A percentile compares a stretch with the other conserved stretches of the same genome.
phyloP scores from a whole-genome alignment of 2,888 invertebrate genomes.

The Spatulosminthurus flaviceps region DNA sequence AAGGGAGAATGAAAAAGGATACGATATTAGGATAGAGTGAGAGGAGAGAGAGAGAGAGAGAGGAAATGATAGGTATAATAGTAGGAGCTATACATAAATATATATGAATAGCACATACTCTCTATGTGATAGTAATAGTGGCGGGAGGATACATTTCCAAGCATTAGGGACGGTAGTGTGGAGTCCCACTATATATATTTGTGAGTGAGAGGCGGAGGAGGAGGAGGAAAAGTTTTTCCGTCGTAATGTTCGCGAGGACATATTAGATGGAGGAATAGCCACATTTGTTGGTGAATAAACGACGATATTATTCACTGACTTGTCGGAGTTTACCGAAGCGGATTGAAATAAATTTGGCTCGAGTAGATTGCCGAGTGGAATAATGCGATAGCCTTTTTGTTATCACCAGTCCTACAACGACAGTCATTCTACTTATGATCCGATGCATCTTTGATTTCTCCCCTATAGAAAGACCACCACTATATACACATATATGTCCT shows the following conservation, averaged over 20 bases:
- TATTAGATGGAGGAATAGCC: constrained; percentile 28
- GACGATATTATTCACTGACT: constrained; percentile 49
- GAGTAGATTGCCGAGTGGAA: constrained; percentile 46
- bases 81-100: no score
- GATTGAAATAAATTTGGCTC: constrained; percentile 46
- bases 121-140: no score
- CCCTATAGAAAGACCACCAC: no score
- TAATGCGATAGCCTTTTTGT: constrained; percentile 46
- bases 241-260: constrained; percentile 29
- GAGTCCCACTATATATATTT: no score
- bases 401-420: constrained; percentile 29
- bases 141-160: no score
- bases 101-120: no score
- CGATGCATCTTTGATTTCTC: constrained; percentile 41
- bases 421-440: constrained; percentile 40
- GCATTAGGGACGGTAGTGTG: neutral
- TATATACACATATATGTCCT: no score
- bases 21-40: neutral
- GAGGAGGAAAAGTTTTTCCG: constrained; percentile 22
- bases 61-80: neutral
- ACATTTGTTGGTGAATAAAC: constrained; percentile 46
- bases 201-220: neutral
- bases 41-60: neutral
- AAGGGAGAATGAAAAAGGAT: neutral
- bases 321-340: constrained; percentile 48